Evolutionary conservation across 2,113 vertebrate species (phyloP).

Genomic region (Limnothrissa miodon): DNA sequence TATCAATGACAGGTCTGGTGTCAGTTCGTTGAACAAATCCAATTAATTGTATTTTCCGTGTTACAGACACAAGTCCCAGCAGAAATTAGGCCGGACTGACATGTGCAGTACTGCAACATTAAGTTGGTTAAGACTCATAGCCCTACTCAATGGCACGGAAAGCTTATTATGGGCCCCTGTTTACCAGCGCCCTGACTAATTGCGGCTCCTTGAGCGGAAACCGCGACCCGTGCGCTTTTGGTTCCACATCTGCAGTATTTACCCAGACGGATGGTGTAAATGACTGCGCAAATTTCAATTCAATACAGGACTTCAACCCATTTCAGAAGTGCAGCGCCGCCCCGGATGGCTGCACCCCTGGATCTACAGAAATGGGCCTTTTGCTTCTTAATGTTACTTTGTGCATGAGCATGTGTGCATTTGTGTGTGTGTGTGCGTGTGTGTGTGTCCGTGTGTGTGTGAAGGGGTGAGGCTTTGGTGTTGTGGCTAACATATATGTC

Average conservation of each 20-base stretch:
- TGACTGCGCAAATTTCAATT: slow-evolving; percentile 23
- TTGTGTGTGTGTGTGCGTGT: too few species aligned
- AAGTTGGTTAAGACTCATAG: slow-evolving; percentile 30
- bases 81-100: slow-evolving; percentile 17
- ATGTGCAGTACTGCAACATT: slow-evolving; percentile 13
- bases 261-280: slow-evolving; percentile 36
- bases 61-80: background rate
- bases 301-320: slow-evolving; percentile 18
- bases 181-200: slow-evolving; percentile 31
- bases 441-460: background rate
- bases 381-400: background rate
- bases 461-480: background rate
- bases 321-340: background rate
- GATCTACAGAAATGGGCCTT: background rate
- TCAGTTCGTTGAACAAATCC: slow-evolving; percentile 5
- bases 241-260: slow-evolving; percentile 28
- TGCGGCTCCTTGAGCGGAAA: slow-evolving; percentile 9
- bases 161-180: slow-evolving; percentile 29
- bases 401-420: background rate
- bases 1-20: slow-evolving; percentile 9
- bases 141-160: slow-evolving; percentile 25
- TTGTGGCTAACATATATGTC: background rate
- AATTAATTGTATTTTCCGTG: slow-evolving; percentile 1
- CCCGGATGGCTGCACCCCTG: background rate
- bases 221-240: slow-evolving; percentile 16